Evolutionary conservation across 2,888 invertebrate species (phyloP).

Genomic region (Acanthopleura granulata): DNA sequence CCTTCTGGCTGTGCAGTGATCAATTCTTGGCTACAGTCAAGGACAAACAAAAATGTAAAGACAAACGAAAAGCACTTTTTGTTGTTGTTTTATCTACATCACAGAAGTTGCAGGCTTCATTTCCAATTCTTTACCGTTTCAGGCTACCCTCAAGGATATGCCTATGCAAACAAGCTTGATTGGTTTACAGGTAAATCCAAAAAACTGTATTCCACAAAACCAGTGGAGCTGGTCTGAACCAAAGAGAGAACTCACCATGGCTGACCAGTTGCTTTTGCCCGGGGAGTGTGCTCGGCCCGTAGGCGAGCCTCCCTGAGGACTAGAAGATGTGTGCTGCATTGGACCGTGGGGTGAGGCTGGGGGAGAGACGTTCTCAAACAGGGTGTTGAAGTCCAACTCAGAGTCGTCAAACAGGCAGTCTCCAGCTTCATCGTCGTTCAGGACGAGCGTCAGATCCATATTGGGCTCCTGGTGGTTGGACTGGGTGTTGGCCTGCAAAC

Average conservation of each 20-base stretch:
- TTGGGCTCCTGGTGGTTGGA: constrained; percentile 44
- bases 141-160: too few species aligned
- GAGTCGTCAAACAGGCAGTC: constrained; percentile 17
- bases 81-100: too few species aligned
- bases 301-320: background rate
- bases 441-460: constrained; percentile 45
- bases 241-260: background rate
- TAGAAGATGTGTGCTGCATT: background rate
- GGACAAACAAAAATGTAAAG: too few species aligned
- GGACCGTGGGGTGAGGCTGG: constrained; percentile 47
- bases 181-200: too few species aligned
- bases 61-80: too few species aligned
- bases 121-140: too few species aligned
- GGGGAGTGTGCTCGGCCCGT: background rate
- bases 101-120: too few species aligned
- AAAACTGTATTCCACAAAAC: too few species aligned
- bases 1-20: too few species aligned
- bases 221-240: too few species aligned
- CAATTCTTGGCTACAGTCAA: too few species aligned
- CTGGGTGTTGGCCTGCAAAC: constrained; percentile 49
- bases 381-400: constrained; percentile 31
- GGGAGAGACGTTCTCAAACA: constrained; percentile 37
- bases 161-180: too few species aligned
- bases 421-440: constrained; percentile 28
- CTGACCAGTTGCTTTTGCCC: background rate